Base-by-base conservation (phyloP, 2,797 vertebrate genomes). In the Vespertilio murinus region DNA sequence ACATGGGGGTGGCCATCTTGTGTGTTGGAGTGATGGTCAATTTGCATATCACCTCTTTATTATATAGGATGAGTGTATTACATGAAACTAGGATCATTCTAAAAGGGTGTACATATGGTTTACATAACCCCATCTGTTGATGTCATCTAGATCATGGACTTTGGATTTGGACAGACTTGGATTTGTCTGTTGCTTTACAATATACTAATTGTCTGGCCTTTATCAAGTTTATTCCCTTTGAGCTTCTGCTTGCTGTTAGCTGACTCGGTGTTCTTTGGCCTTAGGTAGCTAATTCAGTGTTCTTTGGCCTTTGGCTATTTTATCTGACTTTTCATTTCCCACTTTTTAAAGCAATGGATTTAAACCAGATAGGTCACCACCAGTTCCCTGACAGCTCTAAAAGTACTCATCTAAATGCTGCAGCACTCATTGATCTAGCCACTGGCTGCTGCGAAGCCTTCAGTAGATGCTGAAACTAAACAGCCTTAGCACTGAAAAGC, bases 261-360 rank as follows among this genome's bases (percentile, higher is more conserved):
- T 79, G 87, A 65, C 75, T 94, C 54, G 82, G 5, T 75, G 16
- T 73, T 92, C n/a, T 75, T 16, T 89, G 67, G 38, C 64, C 61
- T 73, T 96, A 30, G 17, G 13, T 92, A 54, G 56, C 69, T 86
- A 30, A 69, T 28, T 94, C 54, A 85, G 5, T 75, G 16, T 73
- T 92, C n/a, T 75, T 16, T 89, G 67, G 38, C 64, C 61, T 73
- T 96, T 25, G 17, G 13, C 25, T 75, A 28, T 14, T 14, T 16
- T 96, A 45, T 67, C 42, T 78, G 65, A 23, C 30, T 90, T 80
- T 74, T 78, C 81, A 69, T 93, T 93, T 86, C 86, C 78, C 88
- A 56, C 38, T 64, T 92, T 96, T 92, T 93, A 91, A 95, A 88
- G 65, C 13, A 38, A 81, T 90, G 35, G 30, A 35, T 79, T 95